Evolutionary conservation across 2,888 invertebrate species (phyloP), one percentile per base, ranked within the genome.

Genomic region (Cheilosia variabilis): DNA sequence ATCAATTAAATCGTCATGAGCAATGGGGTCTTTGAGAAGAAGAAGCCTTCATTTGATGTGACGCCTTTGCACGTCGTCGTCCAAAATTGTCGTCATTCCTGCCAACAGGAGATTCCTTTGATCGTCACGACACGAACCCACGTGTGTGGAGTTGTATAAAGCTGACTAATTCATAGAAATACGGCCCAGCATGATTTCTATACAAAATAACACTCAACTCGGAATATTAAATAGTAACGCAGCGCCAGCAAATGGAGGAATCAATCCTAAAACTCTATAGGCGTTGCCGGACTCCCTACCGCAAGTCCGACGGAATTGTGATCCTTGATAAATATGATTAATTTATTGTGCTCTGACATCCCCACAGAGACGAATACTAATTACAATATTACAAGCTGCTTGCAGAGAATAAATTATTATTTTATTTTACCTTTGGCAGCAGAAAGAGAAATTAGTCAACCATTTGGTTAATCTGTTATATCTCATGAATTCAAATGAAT

Each of bases 341-440:
- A 75, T 73, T 53, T 45, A 53, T 63, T 45, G 27, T 62, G 41
- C 37, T 19, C 27, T 43, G 10, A 62, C 60, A 52, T 72, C 52
- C 52, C 71, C 41, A 60, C 41, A 60, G 47, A 65, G 65, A 47
- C 65, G 73, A 75, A 65, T 75, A 75, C 24, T 75, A 65, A 75
- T 65, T 65, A 75, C 41, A 10, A 27, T 24, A 15, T 47, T 57
- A 57, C 55, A 22, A 58, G 47, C 37, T 57, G 65, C 55, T 31
- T 47, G 47, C 17, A n/a, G 57, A 57, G 47, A 47, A 27, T 65
- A 37, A 19, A 22, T 19, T 19, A 17, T 50, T 50, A 17, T 50
- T 19, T 50, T 37, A 37, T 37, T 37, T 37, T 0, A 13, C 10
- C 10, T 19, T 22, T 15, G 17, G 31, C 9, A 22, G 22, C 37